Evolutionary conservation across 2,113 vertebrate species (phyloP).

Genomic region (Labeo rohita): DNA sequence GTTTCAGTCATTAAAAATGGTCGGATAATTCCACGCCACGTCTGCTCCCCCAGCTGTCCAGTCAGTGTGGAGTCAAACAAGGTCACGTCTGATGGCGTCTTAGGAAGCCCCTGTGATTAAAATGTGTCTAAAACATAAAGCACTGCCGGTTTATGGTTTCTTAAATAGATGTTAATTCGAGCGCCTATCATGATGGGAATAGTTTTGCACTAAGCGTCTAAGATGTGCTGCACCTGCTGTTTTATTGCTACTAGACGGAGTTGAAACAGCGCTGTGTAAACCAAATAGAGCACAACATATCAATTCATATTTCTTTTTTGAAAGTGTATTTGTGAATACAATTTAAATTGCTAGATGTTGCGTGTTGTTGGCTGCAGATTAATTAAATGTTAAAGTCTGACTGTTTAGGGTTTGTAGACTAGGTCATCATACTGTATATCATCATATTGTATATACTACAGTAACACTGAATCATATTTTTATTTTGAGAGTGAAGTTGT

Average conservation of each 20-base stretch:
- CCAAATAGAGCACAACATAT: neutral
- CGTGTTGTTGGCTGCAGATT: neutral
- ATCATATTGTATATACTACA: neutral
- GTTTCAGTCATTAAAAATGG: conserved; percentile 37
- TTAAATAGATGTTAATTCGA: conserved; percentile 37
- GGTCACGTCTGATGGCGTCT: conserved; percentile 47
- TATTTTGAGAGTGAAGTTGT: neutral
- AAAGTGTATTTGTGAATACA: neutral
- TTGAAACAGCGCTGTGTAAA: conserved; percentile 5
- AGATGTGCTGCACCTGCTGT: conserved; percentile 30
- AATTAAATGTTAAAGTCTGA: neutral
- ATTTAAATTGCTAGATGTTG: neutral
- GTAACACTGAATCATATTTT: neutral
- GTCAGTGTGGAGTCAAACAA: conserved; percentile 50
- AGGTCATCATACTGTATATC: neutral
- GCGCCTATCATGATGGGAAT: conserved; percentile 16
- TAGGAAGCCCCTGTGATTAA: conserved; percentile 51
- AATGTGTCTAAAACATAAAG: conserved; percentile 46
- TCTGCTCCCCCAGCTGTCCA: conserved; percentile 38
- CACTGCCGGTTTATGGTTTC: conserved; percentile 28
- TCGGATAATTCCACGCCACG: conserved; percentile 24
- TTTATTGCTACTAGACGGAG: conserved; percentile 26
- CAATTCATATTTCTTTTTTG: conserved; percentile 13
- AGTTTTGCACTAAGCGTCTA: conserved; percentile 1
- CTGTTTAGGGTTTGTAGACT: neutral